Percentiles rank a stretch among this genome's conserved stretches.
Evolutionary conservation across 2,113 vertebrate genomes (phyloP).

Genomic region (Reinhardtius hippoglossoides): DNA sequence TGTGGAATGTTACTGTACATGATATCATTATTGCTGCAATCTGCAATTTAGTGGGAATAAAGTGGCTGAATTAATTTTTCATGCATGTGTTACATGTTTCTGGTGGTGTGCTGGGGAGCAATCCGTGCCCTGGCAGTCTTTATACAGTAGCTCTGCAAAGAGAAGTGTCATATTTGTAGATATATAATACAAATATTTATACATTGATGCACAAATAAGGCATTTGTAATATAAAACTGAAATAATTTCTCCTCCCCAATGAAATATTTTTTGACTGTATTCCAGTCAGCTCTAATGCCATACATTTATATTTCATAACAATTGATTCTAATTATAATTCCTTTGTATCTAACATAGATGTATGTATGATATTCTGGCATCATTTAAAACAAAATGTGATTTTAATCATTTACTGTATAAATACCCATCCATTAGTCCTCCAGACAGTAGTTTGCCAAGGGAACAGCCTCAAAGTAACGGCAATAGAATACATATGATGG

Average conservation of each 20-base stretch:
- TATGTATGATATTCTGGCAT: slow-evolving; percentile 2
- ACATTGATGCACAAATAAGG: neutral
- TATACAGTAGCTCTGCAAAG: neutral
- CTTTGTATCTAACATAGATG: slow-evolving; percentile 1
- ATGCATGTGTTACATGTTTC: neutral
- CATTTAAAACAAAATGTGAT: slow-evolving; percentile 2
- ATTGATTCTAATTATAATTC: neutral
- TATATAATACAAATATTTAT: neutral
- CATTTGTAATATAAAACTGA: neutral
- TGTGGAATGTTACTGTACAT: slow-evolving; percentile 9
- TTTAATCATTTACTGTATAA: neutral
- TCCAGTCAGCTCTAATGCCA: neutral
- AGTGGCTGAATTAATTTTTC: neutral
- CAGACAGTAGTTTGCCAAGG: slow-evolving; percentile 2
- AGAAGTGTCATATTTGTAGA: neutral
- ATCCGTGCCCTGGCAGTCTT: neutral
- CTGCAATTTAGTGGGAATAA: neutral
- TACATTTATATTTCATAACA: neutral
- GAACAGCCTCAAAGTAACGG: neutral
- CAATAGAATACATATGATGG: slow-evolving; percentile 3
- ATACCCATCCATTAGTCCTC: slow-evolving; percentile 1
- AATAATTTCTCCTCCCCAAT: neutral
- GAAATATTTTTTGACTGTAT: neutral
- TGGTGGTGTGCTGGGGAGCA: neutral
- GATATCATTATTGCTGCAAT: slow-evolving; percentile 11